These are phyloP conservation scores for Echeneis naucrates DNA, from an alignment of 2,797 vertebrate species.

Conservation along the genomic window DNA sequence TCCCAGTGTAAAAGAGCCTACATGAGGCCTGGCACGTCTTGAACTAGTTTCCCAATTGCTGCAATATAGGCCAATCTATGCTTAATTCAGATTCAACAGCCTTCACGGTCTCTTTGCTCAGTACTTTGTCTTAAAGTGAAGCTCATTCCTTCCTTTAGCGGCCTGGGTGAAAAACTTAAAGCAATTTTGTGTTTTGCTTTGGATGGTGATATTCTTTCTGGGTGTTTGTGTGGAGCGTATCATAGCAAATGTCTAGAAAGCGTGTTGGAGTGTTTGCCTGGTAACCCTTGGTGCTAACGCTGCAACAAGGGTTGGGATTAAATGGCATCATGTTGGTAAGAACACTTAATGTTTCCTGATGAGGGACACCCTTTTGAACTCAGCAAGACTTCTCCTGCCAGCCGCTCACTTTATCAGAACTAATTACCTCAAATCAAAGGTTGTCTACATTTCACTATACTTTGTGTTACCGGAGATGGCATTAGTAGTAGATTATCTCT, in stretches of 20 bases:
- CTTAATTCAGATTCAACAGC: constrained; percentile 82
- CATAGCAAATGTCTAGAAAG: constrained; percentile 51
- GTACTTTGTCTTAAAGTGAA: constrained; percentile 68
- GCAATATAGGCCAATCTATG: constrained; percentile 86
- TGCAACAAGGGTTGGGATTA: constrained; percentile 74
- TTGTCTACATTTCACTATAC: constrained; percentile 42
- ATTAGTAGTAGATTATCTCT: constrained; percentile 16
- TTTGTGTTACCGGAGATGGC: constrained; percentile 17
- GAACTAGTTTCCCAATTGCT: constrained; percentile 73
- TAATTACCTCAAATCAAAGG: constrained; percentile 60
- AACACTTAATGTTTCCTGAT: constrained; percentile 74
- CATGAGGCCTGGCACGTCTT: constrained; percentile 74
- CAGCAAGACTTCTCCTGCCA: constrained; percentile 64
- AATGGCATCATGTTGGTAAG: constrained; percentile 81
- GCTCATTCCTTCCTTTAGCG: constrained; percentile 36
- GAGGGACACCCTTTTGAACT: constrained; percentile 82
- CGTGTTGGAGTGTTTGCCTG: constrained; percentile 68
- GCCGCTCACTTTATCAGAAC: constrained; percentile 66
- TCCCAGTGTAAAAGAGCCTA: constrained; percentile 57
- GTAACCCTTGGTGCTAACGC: constrained; percentile 74
- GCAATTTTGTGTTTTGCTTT: constrained; percentile 50
- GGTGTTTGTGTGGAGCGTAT: constrained; percentile 52
- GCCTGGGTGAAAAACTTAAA: constrained; percentile 33
- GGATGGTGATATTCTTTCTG: constrained; percentile 32
- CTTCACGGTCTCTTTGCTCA: constrained; percentile 58